Evolutionary conservation across 2,113 vertebrate genomes (phyloP).

Genomic region (Solenodon paradoxus): DNA sequence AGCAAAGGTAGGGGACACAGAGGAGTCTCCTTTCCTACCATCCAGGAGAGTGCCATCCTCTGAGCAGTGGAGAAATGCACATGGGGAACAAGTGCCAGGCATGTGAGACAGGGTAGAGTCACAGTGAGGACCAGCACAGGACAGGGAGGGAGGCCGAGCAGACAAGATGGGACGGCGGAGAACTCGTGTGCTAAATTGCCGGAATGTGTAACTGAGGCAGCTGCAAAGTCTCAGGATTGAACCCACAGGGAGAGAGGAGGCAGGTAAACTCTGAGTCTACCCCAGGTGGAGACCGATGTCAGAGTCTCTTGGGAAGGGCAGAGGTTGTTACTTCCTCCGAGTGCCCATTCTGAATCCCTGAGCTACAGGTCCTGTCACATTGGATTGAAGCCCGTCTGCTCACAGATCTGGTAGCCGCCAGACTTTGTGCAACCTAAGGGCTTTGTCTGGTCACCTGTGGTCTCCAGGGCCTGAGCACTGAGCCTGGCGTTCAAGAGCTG

Average conservation of each 20-base stretch:
- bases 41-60: background rate
- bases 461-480: background rate
- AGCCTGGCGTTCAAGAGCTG: background rate
- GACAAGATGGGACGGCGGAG: rapidly evolving
- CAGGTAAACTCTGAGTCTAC: background rate
- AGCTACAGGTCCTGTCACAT: background rate
- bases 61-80: background rate
- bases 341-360: background rate
- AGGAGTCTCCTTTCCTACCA: background rate
- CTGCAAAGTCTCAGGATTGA: background rate
- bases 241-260: background rate
- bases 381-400: background rate
- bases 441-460: background rate
- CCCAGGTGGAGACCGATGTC: background rate
- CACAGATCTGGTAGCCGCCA: background rate
- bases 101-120: background rate
- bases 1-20: background rate
- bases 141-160: background rate
- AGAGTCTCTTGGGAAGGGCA: background rate
- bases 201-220: background rate
- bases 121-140: background rate
- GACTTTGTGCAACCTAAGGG: background rate
- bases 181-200: background rate
- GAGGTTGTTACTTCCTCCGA: background rate
- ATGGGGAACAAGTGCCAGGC: background rate